phyloP scores from a whole-genome alignment of 2,797 vertebrate species.

The Helicolenus hilgendorfi region DNA sequence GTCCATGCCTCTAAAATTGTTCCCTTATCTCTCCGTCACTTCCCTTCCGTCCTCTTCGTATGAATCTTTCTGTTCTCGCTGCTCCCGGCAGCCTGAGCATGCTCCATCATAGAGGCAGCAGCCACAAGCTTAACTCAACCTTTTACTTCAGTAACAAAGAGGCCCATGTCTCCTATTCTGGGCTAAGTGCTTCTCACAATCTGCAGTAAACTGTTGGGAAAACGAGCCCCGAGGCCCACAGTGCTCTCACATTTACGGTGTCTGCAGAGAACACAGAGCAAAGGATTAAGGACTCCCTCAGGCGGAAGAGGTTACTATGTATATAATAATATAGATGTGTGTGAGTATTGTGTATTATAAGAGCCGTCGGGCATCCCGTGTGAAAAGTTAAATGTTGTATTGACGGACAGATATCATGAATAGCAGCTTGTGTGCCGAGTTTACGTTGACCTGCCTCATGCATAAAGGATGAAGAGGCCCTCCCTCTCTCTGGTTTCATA shows the following conservation, averaged over 20 bases:
- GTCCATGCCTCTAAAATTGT: slow-evolving; percentile 50
- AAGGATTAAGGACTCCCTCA: slow-evolving; percentile 57
- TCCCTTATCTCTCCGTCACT: slow-evolving; percentile 54
- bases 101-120: slow-evolving; percentile 68
- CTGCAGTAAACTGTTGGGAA: slow-evolving; percentile 85
- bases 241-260: slow-evolving; percentile 54
- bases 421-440: slow-evolving; percentile 13
- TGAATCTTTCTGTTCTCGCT: slow-evolving; percentile 50
- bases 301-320: slow-evolving; percentile 51
- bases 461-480: slow-evolving; percentile 45
- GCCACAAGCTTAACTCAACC: slow-evolving; percentile 87
- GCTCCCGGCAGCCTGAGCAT: slow-evolving; percentile 51
- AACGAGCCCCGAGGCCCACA: slow-evolving; percentile 76
- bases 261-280: slow-evolving; percentile 57
- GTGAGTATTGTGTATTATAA: slow-evolving; percentile 22
- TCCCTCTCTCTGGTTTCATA: slow-evolving; percentile 49
- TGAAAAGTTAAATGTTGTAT: slow-evolving; percentile 55
- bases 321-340: slow-evolving; percentile 17
- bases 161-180: slow-evolving; percentile 76
- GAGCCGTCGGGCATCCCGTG: not conserved
- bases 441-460: slow-evolving; percentile 45
- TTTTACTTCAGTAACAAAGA: slow-evolving; percentile 90
- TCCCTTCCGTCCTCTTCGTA: slow-evolving; percentile 41
- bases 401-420: slow-evolving; percentile 15
- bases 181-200: slow-evolving; percentile 89